Evolutionary conservation across 2,113 vertebrate species (phyloP).

Genomic region (Zootoca vivipara): DNA sequence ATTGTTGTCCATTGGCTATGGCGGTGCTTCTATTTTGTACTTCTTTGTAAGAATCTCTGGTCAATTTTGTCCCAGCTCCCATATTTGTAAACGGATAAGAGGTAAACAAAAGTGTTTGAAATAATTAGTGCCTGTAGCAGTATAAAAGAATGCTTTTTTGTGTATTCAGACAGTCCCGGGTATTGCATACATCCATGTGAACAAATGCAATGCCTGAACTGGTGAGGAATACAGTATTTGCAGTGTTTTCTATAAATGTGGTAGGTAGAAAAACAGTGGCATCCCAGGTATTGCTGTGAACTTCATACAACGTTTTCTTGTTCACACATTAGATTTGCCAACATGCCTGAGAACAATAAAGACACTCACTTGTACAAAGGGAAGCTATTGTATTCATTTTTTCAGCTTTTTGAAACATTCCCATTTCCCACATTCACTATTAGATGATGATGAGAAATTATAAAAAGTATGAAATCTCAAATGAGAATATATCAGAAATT

Average conservation of each 20-base stretch:
- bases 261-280: not conserved
- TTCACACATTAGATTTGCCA: not conserved
- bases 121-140: too few species aligned
- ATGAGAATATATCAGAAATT: constrained; percentile 44
- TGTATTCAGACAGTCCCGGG: not conserved
- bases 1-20: too few species aligned
- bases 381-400: constrained; percentile 32
- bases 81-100: too few species aligned
- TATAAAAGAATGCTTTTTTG: not conserved
- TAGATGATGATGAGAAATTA: constrained; percentile 49
- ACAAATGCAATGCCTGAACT: not conserved
- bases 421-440: constrained; percentile 41
- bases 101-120: too few species aligned
- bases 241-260: not conserved
- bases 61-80: too few species aligned
- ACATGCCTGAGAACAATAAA: not conserved
- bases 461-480: constrained; percentile 60
- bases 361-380: not conserved
- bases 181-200: not conserved
- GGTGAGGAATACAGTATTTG: not conserved
- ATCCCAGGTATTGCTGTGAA: not conserved
- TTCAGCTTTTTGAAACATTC: constrained; percentile 47
- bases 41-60: too few species aligned
- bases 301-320: too few species aligned
- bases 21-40: too few species aligned